Base-by-base conservation (phyloP, 2,113 vertebrate genomes). In the Urocitellus parryii region DNA sequence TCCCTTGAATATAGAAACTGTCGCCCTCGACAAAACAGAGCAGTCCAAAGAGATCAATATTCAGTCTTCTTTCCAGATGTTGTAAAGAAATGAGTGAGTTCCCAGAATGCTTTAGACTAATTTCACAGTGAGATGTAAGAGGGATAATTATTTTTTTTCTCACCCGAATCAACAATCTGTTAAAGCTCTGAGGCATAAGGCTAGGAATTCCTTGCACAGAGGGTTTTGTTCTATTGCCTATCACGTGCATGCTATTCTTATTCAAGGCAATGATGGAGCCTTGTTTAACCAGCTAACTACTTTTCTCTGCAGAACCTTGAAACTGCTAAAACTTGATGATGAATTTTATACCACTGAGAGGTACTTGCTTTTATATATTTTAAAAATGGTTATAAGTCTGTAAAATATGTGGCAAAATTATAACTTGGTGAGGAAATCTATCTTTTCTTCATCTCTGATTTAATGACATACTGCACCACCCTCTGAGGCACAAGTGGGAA, bases 1-100 rank as follows among this genome's bases (percentile, higher is more conserved):
- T 93, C 82, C 82, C 79, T 95, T 97, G 89, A 97, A 95, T 93
- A 53, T 58, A 91, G 82, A 96, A 92, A 91, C n/a, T 51, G 53
- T 93, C 93, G 83, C 61, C 70, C 45, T 86, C 29, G 0, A 91
- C 79, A 96, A 96, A 97, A 94, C 79, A 86, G 25, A 96, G 79
- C 42, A 74, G 73, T 91, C 89, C 58, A 93, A 95, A 94, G 95
- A 97, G 74, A 96, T 95, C 82, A 89, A 94, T 87, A 94, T 42
- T 86, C 65, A 61, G 70, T 61, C 74, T 95, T 58, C 39, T 90
- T 94, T 95, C 95, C 93, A 96, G 89, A 96, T 94, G 74, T 94
- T 96, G 34, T 89, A 95, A 93, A 95, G 78, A 94, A 97, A 94
- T 91, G 74, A 96, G 42, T 85, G 70, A 94, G 39, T 84, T 95